These are phyloP conservation scores for Ooceraea biroi DNA, from an alignment of 1,140 invertebrate genomes.

Conservation along the genomic window DNA sequence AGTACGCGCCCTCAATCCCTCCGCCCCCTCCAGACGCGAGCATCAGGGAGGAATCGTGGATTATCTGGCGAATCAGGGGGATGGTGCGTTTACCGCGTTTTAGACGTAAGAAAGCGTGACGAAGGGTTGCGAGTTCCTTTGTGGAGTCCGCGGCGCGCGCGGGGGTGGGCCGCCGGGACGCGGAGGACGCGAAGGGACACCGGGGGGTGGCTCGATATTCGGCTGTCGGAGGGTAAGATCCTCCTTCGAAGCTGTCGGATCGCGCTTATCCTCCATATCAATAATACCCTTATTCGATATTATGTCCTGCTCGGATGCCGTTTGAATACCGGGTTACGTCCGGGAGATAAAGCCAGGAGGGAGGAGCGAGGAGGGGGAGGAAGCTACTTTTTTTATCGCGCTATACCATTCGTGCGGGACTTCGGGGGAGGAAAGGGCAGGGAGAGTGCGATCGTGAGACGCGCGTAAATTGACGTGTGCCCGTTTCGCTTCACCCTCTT, in stretches of 20 bases:
- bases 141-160: slow-evolving; percentile 17
- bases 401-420: not conserved
- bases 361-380: not conserved
- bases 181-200: slow-evolving; percentile 1
- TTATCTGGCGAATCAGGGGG: not conserved
- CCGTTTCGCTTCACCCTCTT: no score
- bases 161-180: no score
- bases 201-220: slow-evolving; percentile 53
- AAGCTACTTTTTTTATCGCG: not conserved
- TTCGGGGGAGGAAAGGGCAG: no score
- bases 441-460: not conserved
- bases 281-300: slow-evolving; percentile 33
- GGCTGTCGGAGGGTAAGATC: not conserved
- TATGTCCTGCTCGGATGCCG: not conserved
- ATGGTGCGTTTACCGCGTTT: slow-evolving; percentile 22
- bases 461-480: not conserved
- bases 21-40: no score
- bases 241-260: slow-evolving; percentile 21
- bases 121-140: slow-evolving; percentile 39
- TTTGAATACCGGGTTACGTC: slow-evolving; percentile 30
- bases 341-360: not conserved
- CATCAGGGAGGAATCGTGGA: not conserved
- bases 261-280: slow-evolving; percentile 35
- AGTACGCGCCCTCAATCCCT: not conserved
- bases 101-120: slow-evolving; percentile 39